Conservation (phyloP, 1,140 invertebrate genomes). For the Oppia nitens region DNA sequence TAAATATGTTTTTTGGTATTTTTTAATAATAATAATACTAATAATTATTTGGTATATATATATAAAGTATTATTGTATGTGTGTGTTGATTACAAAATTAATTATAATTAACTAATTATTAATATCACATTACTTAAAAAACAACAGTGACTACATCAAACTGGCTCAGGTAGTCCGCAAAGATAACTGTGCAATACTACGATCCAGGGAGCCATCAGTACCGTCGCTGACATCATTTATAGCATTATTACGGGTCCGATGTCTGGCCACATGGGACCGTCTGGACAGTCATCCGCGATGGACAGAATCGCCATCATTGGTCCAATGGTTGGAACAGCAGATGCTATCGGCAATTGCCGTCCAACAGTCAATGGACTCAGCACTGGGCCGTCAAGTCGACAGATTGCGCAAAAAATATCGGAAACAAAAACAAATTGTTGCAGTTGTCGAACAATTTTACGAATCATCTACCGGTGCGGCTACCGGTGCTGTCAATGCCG, state of each 20-base stretch:
- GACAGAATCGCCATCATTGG: not conserved
- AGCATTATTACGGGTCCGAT: not conserved
- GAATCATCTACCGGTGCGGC: no score
- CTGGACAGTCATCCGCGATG: not conserved
- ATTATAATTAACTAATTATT: no score
- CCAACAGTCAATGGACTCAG: not conserved
- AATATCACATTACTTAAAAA: no score
- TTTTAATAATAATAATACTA: no score
- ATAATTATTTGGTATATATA: no score
- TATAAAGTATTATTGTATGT: no score
- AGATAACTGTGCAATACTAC: not conserved
- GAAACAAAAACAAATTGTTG: not conserved
- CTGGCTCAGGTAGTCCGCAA: not conserved
- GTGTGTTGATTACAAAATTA: no score
- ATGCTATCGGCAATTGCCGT: not conserved
- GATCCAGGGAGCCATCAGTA: not conserved
- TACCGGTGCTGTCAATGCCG: no score
- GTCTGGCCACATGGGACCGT: slow-evolving; percentile 1
- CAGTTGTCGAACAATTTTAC: not conserved
- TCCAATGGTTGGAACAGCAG: not conserved
- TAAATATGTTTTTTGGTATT: no score
- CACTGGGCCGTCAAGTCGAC: not conserved
- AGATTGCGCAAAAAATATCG: not conserved
- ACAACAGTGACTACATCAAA: not conserved
- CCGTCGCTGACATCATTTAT: slow-evolving; percentile 1